Base-by-base conservation (phyloP, 2,113 vertebrate species). In the Plecotus auritus region DNA sequence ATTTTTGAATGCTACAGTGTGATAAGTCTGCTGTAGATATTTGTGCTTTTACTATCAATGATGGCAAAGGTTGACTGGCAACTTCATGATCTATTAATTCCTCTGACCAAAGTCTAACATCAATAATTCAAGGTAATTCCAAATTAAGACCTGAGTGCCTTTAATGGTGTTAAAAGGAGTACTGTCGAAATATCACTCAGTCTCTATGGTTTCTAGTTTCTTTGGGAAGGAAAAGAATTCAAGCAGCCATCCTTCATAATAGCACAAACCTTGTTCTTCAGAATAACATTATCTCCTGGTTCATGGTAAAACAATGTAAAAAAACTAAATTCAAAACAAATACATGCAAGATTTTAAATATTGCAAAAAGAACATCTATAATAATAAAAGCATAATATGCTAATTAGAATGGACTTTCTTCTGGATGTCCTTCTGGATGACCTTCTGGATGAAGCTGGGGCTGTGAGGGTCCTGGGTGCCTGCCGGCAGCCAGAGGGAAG, bases 41-140 rank as follows among this genome's bases (percentile, higher is more conserved):
- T 37, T 83, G 42, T 51, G 20, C 4, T 89, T 94, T 93, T 76
- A 40, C 4, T 78, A 61, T 66, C 45, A 73, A 13, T 2, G 7
- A 72, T 45, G 18, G 17, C 23, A 69, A 94, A 93, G 35, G 81
- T 93, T 81, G 42, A 70, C 35, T 80, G 17, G 22, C 80, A 42
- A 3, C 9, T n/a, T 61, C 20, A 81, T 67, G 18, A 84, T 70
- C 42, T 45, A 0, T 59, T 86, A 66, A 67, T 14, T 64, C 26
- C 37, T 83, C 84, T 81, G 70, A 61, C 28, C 10, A 64, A 61
- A 35, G 70, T 87, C 47, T 77, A 51, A 49, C 3, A 85, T 59
- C 42, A 64, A 32, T 80, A 87, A 74, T 74, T 88, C 69, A 56
- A 61, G 26, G 4, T 56, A 81, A 59, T 66, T 84, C 8, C 20